A percentile compares a stretch with the other conserved stretches of the same genome.
Evolutionary conservation across 2,113 vertebrate species (phyloP).

Genomic region (Clarias batrachus): DNA sequence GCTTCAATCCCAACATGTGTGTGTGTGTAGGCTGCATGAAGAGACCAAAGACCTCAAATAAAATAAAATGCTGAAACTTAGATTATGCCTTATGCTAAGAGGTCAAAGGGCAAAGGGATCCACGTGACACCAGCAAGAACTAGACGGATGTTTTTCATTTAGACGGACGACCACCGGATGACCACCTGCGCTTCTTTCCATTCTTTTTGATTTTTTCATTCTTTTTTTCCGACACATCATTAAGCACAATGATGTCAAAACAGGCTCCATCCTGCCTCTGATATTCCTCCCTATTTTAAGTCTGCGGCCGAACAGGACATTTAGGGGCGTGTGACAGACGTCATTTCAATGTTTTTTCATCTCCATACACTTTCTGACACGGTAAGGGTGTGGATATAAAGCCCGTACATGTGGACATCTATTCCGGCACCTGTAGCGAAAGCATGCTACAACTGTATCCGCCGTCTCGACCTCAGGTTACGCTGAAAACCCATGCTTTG

Average conservation of each 20-base stretch:
- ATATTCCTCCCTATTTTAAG: slow-evolving; percentile 50
- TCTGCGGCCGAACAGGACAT: slow-evolving; percentile 44
- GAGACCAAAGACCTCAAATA: slow-evolving; percentile 5
- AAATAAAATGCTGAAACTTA: slow-evolving; percentile 34
- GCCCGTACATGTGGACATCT: slow-evolving; percentile 21
- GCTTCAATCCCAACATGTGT: slow-evolving; percentile 30
- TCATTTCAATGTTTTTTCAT: slow-evolving; percentile 46
- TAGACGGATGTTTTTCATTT: not conserved
- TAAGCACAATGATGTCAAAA: slow-evolving; percentile 53
- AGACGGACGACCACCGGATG: slow-evolving; percentile 15
- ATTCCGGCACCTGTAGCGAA: not conserved
- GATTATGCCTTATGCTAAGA: slow-evolving; percentile 2
- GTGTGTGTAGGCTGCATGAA: slow-evolving; percentile 45
- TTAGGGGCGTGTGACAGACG: slow-evolving; percentile 48
- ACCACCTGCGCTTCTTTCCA: slow-evolving; percentile 29
- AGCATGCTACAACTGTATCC: not conserved
- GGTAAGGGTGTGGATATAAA: slow-evolving; percentile 46
- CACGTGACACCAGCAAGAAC: not conserved
- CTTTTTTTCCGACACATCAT: slow-evolving; percentile 53
- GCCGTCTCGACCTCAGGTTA: not conserved
- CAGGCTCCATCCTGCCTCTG: slow-evolving; percentile 19
- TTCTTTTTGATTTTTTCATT: not conserved
- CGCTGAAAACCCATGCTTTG: not conserved
- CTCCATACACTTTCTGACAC: slow-evolving; percentile 39
- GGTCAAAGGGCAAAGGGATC: slow-evolving; percentile 11